Evolutionary conservation across 2,888 invertebrate genomes (phyloP).

Genomic region (Cyclophora punctaria): DNA sequence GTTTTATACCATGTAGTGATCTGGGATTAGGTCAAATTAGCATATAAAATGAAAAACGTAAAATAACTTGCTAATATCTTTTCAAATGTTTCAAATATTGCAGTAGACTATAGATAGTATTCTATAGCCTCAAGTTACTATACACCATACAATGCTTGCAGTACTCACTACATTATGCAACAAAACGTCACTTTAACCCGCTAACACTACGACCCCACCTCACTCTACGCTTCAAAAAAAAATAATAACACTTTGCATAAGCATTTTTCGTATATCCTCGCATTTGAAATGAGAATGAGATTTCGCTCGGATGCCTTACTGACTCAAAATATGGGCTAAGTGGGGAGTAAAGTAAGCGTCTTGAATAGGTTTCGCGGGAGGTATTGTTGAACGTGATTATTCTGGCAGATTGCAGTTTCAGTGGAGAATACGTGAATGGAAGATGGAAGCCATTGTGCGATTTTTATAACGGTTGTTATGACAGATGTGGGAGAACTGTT

Average conservation of each 20-base stretch:
- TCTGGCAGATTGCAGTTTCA: constrained; percentile 6
- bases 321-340: constrained; percentile 38
- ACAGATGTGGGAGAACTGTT: too few species aligned
- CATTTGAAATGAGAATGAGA: constrained; percentile 40
- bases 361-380: constrained; percentile 4
- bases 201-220: constrained; percentile 22
- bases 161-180: too few species aligned
- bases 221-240: constrained; percentile 38
- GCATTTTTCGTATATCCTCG: constrained; percentile 53
- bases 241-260: constrained; percentile 73
- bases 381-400: constrained; percentile 6
- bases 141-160: too few species aligned
- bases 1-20: too few species aligned
- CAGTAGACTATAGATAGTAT: not conserved
- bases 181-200: constrained; percentile 12
- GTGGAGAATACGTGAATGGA: constrained; percentile 5
- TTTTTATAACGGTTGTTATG: constrained; percentile 5
- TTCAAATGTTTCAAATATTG: not conserved
- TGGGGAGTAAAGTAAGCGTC: constrained; percentile 5
- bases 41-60: constrained; percentile 3
- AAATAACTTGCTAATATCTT: not conserved
- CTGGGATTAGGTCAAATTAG: not conserved
- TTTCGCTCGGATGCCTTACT: constrained; percentile 44
- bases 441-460: constrained; percentile 1
- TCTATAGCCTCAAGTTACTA: too few species aligned